Evolutionary conservation across 2,888 invertebrate genomes (phyloP).

Genomic region (Drosophila subquinaria): DNA sequence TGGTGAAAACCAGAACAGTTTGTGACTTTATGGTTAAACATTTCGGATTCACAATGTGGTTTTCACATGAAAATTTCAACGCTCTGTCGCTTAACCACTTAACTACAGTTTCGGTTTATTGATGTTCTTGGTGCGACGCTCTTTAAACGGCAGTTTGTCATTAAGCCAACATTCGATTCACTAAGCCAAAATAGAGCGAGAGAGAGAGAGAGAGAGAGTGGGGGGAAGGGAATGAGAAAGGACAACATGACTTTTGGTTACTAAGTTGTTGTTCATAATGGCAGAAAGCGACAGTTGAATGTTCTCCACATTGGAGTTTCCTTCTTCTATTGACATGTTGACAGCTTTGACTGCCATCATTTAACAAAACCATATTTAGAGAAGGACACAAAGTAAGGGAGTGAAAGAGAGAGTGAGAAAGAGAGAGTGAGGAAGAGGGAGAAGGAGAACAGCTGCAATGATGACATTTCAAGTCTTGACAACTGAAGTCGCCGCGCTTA

Average conservation of each 20-base stretch:
- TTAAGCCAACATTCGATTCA: conserved; percentile 28
- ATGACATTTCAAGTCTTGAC: conserved; percentile 36
- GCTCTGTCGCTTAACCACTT: conserved; percentile 2
- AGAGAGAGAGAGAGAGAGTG: no score
- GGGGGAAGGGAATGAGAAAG: neutral
- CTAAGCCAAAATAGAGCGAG: neutral
- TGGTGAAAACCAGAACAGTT: neutral
- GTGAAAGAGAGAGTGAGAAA: neutral
- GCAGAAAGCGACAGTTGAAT: conserved; percentile 7
- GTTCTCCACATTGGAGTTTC: neutral
- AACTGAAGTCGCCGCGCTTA: conserved; percentile 1
- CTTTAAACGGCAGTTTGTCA: conserved; percentile 14
- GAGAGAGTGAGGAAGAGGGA: neutral
- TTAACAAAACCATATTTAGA: conserved; percentile 2
- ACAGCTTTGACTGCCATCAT: conserved; percentile 36
- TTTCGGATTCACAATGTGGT: conserved; percentile 17
- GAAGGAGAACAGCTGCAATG: conserved; percentile 26
- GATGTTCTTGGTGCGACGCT: neutral
- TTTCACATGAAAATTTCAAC: conserved; percentile 11
- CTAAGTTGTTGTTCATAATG: conserved; percentile 32
- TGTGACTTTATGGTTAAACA: conserved; percentile 12
- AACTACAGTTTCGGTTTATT: conserved; percentile 4
- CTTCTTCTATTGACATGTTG: conserved; percentile 14
- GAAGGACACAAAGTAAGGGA: neutral
- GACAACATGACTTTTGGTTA: conserved; percentile 9